Conservation (phyloP, 2,113 vertebrate genomes). For the Siniperca knerii region DNA sequence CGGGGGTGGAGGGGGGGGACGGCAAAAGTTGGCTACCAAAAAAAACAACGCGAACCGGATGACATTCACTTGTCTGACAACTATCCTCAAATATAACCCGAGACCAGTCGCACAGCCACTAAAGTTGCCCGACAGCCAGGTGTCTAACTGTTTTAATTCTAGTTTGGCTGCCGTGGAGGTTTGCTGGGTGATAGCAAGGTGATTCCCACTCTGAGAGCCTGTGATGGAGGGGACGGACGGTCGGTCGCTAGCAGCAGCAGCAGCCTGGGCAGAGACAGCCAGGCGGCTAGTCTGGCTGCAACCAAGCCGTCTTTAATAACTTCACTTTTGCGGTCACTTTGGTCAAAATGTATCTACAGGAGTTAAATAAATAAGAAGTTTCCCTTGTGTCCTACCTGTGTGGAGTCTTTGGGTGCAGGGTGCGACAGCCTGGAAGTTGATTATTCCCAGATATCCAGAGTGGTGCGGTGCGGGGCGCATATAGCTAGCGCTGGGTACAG, state of each 20-base stretch:
- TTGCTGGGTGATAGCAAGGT: conserved; percentile 40
- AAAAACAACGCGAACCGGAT: conserved; percentile 28
- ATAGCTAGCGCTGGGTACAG: conserved; percentile 75
- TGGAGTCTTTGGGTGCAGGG: conserved; percentile 15
- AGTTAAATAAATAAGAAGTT: conserved; percentile 63
- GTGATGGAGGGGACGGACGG: conserved; percentile 60
- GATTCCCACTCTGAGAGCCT: conserved; percentile 46
- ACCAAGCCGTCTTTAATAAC: conserved; percentile 61
- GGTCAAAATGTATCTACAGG: conserved; percentile 10
- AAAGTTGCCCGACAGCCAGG: conserved; percentile 57
- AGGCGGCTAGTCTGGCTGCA: conserved; percentile 61
- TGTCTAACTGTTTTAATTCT: neutral
- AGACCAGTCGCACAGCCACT: neutral
- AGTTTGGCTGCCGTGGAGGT: conserved; percentile 34
- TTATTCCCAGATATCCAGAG: conserved; percentile 71
- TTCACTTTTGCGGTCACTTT: conserved; percentile 74
- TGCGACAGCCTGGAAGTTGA: conserved; percentile 53
- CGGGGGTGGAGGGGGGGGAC: conserved; percentile 41
- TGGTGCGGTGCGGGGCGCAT: conserved; percentile 71
- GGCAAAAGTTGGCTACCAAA: conserved; percentile 59
- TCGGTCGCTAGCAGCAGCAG: conserved; percentile 45
- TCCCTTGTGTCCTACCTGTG: conserved; percentile 70
- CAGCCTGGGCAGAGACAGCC: conserved; percentile 44
- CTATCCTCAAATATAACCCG: conserved; percentile 12
- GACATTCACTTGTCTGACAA: conserved; percentile 62